Evolutionary conservation across 2,888 invertebrate species (phyloP).

Genomic region (Chrysina gloriosa): DNA sequence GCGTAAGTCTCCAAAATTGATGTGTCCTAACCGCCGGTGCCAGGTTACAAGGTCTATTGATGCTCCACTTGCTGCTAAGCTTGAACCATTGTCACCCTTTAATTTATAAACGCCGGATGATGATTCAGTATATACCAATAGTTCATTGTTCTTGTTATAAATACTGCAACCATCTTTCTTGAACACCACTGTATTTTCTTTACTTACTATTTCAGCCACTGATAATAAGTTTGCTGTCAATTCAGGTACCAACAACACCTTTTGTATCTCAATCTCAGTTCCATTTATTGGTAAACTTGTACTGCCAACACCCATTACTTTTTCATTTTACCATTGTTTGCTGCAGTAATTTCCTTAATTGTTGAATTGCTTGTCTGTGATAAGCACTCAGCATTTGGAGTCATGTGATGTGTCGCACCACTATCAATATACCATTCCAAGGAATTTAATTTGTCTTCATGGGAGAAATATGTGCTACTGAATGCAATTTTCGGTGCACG

Average conservation of each 20-base stretch:
- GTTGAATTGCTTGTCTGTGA: conserved; percentile 6
- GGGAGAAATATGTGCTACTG: not conserved
- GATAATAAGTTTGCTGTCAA: conserved; percentile 1
- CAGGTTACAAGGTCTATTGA: not conserved
- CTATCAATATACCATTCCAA: not conserved
- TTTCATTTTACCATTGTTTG: not conserved
- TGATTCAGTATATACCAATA: not conserved
- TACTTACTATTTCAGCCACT: not conserved
- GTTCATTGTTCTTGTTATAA: not conserved
- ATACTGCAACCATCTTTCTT: not conserved
- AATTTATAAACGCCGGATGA: not conserved
- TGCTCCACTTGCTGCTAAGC: not conserved
- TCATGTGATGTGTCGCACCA: conserved; percentile 13
- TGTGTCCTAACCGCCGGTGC: not conserved
- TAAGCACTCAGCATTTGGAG: not conserved
- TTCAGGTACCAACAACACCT: conserved; percentile 7
- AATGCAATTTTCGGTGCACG: not conserved
- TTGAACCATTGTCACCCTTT: not conserved
- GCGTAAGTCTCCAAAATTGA: conserved; percentile 3
- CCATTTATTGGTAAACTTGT: not conserved
- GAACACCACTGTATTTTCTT: not conserved
- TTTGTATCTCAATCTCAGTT: not conserved
- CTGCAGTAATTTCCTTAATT: not conserved
- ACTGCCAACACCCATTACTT: not conserved
- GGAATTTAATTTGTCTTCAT: not conserved